A percentile compares a stretch with the other conserved stretches of the same genome.
Conservation (phyloP, 30 jellyfish, hydroid and myxozoan species). For the Morbakka virulenta region DNA sequence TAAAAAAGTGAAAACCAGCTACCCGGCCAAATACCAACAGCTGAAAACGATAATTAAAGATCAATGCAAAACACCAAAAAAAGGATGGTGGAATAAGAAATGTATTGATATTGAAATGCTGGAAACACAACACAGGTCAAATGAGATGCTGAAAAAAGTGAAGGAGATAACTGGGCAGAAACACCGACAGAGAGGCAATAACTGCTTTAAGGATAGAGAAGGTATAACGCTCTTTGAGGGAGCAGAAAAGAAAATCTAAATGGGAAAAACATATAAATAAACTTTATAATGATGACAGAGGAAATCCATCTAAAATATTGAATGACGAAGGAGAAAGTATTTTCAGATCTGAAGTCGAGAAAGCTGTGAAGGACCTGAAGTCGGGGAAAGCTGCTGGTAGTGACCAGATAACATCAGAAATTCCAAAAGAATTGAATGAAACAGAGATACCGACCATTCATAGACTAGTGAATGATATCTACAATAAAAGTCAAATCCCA, state of each 20-base stretch:
- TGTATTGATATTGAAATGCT: neutral
- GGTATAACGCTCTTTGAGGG: constrained; percentile 1
- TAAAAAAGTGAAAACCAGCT: no score
- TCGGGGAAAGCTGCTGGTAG: neutral
- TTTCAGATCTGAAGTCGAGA: neutral
- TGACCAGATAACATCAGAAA: no score
- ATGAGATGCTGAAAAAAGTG: constrained; percentile 22
- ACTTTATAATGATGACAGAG: constrained; percentile 3
- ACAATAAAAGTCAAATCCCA: neutral
- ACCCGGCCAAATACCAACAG: no score
- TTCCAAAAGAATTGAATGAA: constrained; percentile 6
- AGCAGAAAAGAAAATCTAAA: neutral
- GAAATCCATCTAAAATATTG: neutral
- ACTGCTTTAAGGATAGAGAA: neutral
- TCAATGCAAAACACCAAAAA: neutral
- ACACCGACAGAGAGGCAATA: neutral
- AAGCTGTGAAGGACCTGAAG: neutral
- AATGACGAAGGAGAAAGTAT: neutral
- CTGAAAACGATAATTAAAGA: no score
- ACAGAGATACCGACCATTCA: neutral
- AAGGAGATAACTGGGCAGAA: constrained; percentile 13
- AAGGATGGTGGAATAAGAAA: neutral
- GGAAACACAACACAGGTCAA: neutral
- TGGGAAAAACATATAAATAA: constrained; percentile 18
- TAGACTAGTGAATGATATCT: neutral